phyloP scores from a whole-genome alignment of 1,140 invertebrate species.

The Gonatopus flavifemur region DNA sequence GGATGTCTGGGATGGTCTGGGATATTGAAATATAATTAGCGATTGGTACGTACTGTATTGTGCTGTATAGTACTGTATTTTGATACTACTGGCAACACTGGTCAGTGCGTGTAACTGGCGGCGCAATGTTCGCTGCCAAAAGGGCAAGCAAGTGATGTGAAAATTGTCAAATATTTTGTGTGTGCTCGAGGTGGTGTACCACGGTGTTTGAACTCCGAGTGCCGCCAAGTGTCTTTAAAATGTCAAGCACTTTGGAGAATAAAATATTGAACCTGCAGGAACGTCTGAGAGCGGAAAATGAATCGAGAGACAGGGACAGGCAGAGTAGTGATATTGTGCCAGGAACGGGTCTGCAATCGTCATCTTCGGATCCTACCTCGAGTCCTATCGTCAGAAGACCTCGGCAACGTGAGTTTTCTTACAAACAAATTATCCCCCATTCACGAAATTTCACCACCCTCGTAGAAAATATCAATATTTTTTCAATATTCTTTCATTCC shows the following conservation, averaged over 20 bases:
- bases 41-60: too few species aligned
- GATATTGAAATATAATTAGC: too few species aligned
- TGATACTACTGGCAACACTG: constrained; percentile 16
- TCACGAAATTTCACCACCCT: background rate
- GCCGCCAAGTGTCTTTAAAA: constrained; percentile 16
- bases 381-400: constrained; percentile 45
- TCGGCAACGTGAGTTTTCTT: constrained; percentile 45
- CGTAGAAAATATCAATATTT: too few species aligned
- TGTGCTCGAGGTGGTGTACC: constrained; percentile 27
- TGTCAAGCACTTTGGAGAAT: constrained; percentile 61
- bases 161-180: constrained; percentile 42
- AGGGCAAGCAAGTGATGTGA: constrained; percentile 47
- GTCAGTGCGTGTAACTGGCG: constrained; percentile 26
- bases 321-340: constrained; percentile 39
- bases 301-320: constrained; percentile 59
- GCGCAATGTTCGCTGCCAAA: constrained; percentile 43
- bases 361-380: constrained; percentile 36
- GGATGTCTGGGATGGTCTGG: too few species aligned
- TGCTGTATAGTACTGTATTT: too few species aligned
- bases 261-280: constrained; percentile 69
- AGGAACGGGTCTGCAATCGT: constrained; percentile 35
- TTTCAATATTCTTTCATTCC: too few species aligned
- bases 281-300: constrained; percentile 67
- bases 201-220: constrained; percentile 15
- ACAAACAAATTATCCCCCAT: background rate